phyloP scores from a whole-genome alignment of 2,797 vertebrate genomes.

The Eospalax fontanierii region DNA sequence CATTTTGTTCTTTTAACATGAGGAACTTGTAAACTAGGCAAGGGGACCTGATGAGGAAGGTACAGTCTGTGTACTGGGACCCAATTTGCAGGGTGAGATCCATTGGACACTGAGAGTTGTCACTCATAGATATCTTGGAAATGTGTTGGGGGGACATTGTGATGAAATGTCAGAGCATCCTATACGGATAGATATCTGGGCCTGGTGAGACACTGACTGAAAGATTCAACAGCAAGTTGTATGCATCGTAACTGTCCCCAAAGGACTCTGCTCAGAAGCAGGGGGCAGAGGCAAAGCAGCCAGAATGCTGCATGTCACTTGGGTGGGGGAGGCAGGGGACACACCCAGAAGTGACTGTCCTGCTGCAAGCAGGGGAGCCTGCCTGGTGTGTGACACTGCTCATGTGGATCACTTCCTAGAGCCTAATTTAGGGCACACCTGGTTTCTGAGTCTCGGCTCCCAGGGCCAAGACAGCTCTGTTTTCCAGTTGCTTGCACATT shows the following conservation, averaged over 20 bases:
- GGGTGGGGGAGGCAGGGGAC: not conserved
- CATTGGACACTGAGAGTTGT: not conserved
- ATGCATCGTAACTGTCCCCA: not conserved
- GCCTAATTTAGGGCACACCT: not conserved
- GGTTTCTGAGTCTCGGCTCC: not conserved
- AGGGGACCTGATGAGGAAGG: not conserved
- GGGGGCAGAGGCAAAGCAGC: not conserved
- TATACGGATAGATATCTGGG: not conserved
- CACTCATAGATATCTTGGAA: not conserved
- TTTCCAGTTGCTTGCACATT: not conserved
- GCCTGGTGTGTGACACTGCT: not conserved
- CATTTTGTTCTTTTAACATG: constrained; percentile 20
- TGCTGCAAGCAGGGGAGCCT: not conserved
- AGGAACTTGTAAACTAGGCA: constrained; percentile 21
- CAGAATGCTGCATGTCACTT: not conserved
- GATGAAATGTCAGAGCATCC: not conserved
- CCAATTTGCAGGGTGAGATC: not conserved
- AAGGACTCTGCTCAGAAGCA: not conserved
- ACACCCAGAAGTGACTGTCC: not conserved
- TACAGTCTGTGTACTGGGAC: not conserved
- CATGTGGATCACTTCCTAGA: not conserved
- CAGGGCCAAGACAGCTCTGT: not conserved
- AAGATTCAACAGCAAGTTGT: not conserved
- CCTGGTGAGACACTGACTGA: not conserved
- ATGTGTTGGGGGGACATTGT: not conserved